Base-by-base conservation (phyloP, 2,113 vertebrate species). In the Blennius ocellaris region DNA sequence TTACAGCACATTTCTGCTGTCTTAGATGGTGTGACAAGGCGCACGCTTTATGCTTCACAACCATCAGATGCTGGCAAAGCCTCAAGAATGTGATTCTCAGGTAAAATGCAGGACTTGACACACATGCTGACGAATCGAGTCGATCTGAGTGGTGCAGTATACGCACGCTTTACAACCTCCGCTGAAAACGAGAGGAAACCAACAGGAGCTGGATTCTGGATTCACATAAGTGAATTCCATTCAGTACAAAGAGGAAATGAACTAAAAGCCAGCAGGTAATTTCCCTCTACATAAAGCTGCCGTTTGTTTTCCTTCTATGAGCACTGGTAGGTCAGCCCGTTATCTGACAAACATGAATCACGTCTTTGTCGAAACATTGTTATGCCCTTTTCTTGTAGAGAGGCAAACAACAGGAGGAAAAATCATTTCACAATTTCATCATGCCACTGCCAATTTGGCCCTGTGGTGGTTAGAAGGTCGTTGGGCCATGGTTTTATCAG, bases 401-500 rank as follows among this genome's bases (percentile, higher is more conserved):
- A 75, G 12, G 7, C 21, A 43, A 69, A 41, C 37, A 60, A 76
- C 47, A 83, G 43, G 30, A 51, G 53, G 39, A 78, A 57, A 63
- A 43, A 61, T 15, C 14, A 38, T 53, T 75, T 73, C 48, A 41
- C 53, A 73, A 16, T 81, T 77, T 82, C 14, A 64, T 82, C 57
- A 73, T 48, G 54, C 16, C 30, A 47, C 56, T 69, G 75, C 54
- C 78, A 83, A 56, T 85, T 73, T 83, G 75, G 54, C 79, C 66
- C 64, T 72, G 55, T 75, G 69, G 57, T 77, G 74, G 60, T 81
- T 69, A 56, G 61, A 77, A 78, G 78, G 84, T 82, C 67, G 45
- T 52, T 50, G 56, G 85, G 82, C 71, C 83, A 49, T 16, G 56
- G 60, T 72, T 69, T 60, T 75, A 82, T 84, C 70, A 82, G 49